These are phyloP conservation scores for Tetraodon nigroviridis DNA, from an alignment of 2,113 vertebrate genomes.

Conservation along the genomic window DNA sequence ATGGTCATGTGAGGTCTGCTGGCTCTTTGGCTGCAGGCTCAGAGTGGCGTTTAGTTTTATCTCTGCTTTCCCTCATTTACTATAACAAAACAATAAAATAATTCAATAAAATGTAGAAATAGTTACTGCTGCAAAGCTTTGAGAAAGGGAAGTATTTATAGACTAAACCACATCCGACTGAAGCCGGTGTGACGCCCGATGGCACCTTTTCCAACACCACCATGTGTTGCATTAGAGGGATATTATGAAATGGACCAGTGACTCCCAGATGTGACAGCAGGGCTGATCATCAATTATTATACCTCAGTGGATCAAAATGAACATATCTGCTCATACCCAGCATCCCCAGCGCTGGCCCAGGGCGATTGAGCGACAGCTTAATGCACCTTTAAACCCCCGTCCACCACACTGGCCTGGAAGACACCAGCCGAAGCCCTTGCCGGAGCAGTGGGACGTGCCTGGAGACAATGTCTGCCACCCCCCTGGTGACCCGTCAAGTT, in stretches of 20 bases:
- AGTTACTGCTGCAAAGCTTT: background rate
- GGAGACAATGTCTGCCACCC: slow-evolving; percentile 77
- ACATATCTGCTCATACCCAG: slow-evolving; percentile 63
- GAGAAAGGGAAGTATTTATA: slow-evolving; percentile 19
- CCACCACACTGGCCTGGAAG: slow-evolving; percentile 55
- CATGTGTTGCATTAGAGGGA: slow-evolving; percentile 67
- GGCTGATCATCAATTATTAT: slow-evolving; percentile 82
- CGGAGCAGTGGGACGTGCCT: slow-evolving; percentile 64
- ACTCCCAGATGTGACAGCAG: slow-evolving; percentile 73
- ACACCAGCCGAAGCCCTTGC: slow-evolving; percentile 62
- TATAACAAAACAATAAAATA: too few relatives aligned
- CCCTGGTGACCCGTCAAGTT: slow-evolving; percentile 64
- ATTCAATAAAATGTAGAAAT: background rate
- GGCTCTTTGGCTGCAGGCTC: too few relatives aligned
- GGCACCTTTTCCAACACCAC: slow-evolving; percentile 53
- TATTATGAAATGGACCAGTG: slow-evolving; percentile 64
- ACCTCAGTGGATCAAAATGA: slow-evolving; percentile 77
- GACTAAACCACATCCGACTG: slow-evolving; percentile 35
- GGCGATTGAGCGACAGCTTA: slow-evolving; percentile 50
- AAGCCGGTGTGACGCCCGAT: slow-evolving; percentile 42
- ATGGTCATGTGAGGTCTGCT: too few relatives aligned
- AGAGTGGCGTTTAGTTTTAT: too few relatives aligned
- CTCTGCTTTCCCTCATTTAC: slow-evolving; percentile 7
- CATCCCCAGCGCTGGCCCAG: slow-evolving; percentile 44
- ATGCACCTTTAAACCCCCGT: slow-evolving; percentile 20